Base-by-base conservation (phyloP, 2,888 invertebrate species). In the Tridacna crocea region DNA sequence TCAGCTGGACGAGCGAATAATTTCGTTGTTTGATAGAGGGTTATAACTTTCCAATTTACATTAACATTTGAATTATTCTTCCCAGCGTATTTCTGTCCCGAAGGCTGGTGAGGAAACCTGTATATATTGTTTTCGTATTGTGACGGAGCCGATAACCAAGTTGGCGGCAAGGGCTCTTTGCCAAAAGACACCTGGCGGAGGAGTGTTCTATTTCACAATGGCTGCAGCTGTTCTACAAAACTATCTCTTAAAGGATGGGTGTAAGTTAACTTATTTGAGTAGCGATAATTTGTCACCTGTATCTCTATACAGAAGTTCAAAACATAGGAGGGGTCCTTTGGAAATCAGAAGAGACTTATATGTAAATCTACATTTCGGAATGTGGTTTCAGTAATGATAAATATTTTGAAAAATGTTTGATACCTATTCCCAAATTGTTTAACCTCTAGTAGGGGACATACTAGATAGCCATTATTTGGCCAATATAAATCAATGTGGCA, bases 71-170 rank as follows among this genome's bases (percentile, higher is more conserved):
- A 13, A 63, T 22, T 70, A 13, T 51, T 24, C 24, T 10, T 83
- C 77, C 60, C 75, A 84, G 84, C 66, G 19, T 66, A 77, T 8
- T 47, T 63, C 17, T 84, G 84, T 68, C 74, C 61, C 0, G 48
- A 51, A 1, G 72, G 63, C 17, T 84, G 82, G 82, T 27, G 75
- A n/a, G 84, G 84, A 19, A 84, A 79, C 66, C 65, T 27, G 46
- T 75, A 36, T 61, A 12, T 82, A 75, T 11, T 84, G 84, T 66
- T 84, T 75, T 70, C 73, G 68, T 26, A 70, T 79, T 17, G 26
- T 76, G 26, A 72, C 74, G 15, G 72, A 77, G 3, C 61, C 58
- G 15, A n/a, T 58, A 1, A 48, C 82, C 8, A 75, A 66, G 13
- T 46, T 65, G 22, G 74, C 70, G 6, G 84, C 82, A 0, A 26